A percentile compares a stretch with the other conserved stretches of the same genome.
phyloP scores from a whole-genome alignment of 2,113 vertebrate species.

The Dolichotis patagonum region DNA sequence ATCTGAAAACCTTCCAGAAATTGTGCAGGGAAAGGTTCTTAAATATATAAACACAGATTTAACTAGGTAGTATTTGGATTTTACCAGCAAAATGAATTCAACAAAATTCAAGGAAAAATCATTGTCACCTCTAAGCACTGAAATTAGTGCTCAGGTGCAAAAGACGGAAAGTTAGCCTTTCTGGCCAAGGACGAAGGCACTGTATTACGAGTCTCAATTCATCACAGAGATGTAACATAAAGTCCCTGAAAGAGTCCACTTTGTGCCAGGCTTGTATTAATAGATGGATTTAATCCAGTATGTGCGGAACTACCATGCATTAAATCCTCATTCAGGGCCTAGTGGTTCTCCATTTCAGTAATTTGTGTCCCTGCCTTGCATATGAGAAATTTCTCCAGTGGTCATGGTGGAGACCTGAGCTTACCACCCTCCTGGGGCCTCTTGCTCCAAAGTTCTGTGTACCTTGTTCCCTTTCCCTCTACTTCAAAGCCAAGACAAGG shows the following conservation, averaged over 20 bases:
- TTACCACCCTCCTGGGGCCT: accelerated
- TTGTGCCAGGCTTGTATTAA: not conserved
- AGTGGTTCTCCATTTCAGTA: not conserved
- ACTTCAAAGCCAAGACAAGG: not conserved
- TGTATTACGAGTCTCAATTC: not conserved
- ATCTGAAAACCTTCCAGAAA: not conserved
- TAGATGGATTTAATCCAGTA: not conserved
- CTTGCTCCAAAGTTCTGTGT: not conserved
- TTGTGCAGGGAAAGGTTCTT: not conserved
- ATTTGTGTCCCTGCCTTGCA: not conserved
- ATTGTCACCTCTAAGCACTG: not conserved
- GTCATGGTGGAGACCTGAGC: not conserved
- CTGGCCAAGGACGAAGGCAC: not conserved
- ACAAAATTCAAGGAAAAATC: not conserved
- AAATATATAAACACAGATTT: not conserved
- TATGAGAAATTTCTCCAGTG: not conserved
- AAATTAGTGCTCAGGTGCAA: not conserved
- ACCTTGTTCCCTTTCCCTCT: not conserved
- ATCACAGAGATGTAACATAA: not conserved
- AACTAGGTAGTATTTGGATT: not conserved
- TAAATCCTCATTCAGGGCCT: not conserved
- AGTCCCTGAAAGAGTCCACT: slow-evolving; percentile 45
- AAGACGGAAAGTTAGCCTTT: not conserved
- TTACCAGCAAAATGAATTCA: not conserved
- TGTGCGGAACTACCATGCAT: not conserved